These are phyloP conservation scores for Campopleginae sp. DNA, from an alignment of 2,888 invertebrate genomes.

Conservation along the genomic window DNA sequence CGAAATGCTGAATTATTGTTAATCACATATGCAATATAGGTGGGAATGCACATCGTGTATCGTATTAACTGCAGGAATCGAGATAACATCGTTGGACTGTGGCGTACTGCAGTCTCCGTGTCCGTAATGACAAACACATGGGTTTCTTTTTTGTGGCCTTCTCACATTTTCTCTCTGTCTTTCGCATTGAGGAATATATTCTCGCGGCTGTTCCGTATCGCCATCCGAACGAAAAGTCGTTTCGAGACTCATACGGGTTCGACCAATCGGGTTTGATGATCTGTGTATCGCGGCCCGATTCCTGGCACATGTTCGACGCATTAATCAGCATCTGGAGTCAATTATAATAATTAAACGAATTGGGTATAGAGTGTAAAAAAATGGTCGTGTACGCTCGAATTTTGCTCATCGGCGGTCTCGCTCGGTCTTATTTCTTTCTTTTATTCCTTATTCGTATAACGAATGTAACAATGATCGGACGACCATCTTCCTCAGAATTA, in stretches of 20 bases:
- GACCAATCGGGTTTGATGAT: slow-evolving; percentile 63
- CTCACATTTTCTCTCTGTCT: slow-evolving; percentile 17
- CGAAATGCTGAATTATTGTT: slow-evolving; percentile 3
- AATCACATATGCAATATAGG: slow-evolving; percentile 20
- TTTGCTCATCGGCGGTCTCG: background rate
- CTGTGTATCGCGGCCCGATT: slow-evolving; percentile 55
- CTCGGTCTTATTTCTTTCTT: background rate
- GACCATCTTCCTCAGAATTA: background rate
- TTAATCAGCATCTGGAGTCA: slow-evolving; percentile 83
- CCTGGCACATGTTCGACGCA: slow-evolving; percentile 81
- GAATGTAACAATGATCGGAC: background rate
- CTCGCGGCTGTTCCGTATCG: slow-evolving; percentile 65
- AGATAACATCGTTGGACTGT: slow-evolving; percentile 43
- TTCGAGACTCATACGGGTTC: slow-evolving; percentile 49
- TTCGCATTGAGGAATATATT: slow-evolving; percentile 64
- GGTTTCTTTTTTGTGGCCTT: slow-evolving; percentile 70
- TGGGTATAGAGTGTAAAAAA: slow-evolving; percentile 71
- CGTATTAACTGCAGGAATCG: slow-evolving; percentile 36
- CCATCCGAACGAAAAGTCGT: slow-evolving; percentile 71
- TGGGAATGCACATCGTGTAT: slow-evolving; percentile 18
- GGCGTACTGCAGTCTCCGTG: slow-evolving; percentile 73
- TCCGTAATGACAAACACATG: slow-evolving; percentile 82
- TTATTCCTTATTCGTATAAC: background rate
- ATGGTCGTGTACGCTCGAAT: slow-evolving; percentile 53
- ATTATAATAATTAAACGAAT: slow-evolving; percentile 81